Conservation (phyloP, 2,113 vertebrate genomes). For the Malurus alboscapulatus region DNA sequence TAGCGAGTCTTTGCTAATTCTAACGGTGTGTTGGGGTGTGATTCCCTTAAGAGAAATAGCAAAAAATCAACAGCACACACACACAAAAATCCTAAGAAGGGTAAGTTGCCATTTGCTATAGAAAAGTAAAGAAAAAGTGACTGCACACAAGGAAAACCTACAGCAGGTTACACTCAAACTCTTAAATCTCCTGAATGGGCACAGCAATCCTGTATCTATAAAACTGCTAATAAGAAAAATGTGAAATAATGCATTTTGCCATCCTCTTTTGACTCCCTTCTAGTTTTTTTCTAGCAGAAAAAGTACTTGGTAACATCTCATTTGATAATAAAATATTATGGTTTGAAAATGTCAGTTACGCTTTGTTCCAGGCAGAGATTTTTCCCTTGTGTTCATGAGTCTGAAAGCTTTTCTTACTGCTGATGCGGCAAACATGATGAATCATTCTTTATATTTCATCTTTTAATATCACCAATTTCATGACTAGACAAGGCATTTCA, state of each 20-base stretch:
- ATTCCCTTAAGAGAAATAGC: not conserved
- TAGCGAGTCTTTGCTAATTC: not conserved
- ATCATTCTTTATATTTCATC: conserved; percentile 22
- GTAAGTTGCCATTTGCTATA: not conserved
- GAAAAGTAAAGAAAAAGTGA: not conserved
- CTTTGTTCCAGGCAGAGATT: conserved; percentile 21
- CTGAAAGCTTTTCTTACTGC: conserved; percentile 30
- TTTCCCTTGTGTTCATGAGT: not conserved
- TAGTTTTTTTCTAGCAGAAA: not conserved
- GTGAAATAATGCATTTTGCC: not conserved
- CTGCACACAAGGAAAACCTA: not conserved
- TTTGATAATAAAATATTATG: not conserved
- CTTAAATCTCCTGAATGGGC: not conserved
- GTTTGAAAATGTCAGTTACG: not conserved
- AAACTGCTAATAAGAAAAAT: not conserved
- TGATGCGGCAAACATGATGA: conserved; percentile 31
- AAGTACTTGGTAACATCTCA: not conserved
- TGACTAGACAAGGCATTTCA: not conserved
- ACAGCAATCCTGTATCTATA: not conserved
- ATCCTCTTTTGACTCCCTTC: not conserved
- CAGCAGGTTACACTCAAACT: not conserved
- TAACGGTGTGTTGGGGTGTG: not conserved
- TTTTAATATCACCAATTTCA: conserved; percentile 16
- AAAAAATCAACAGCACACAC: not conserved
- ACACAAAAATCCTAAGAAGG: not conserved